Evolutionary conservation across 2,888 invertebrate species (phyloP).

Genomic region (Coronaproctus castanopsis): DNA sequence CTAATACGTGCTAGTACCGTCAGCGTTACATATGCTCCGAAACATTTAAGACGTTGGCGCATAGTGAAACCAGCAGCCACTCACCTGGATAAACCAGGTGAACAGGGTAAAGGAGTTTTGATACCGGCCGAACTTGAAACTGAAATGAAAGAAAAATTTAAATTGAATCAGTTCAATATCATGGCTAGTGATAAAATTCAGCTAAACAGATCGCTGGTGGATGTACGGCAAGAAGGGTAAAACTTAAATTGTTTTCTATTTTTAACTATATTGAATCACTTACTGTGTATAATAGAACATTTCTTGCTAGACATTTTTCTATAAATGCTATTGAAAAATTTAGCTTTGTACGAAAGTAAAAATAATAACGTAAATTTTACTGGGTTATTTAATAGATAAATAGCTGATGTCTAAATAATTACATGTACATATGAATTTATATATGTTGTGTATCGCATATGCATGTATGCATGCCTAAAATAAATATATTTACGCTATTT

Average conservation of each 20-base stretch:
- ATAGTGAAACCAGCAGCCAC: constrained; percentile 48
- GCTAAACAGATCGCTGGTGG: constrained; percentile 79
- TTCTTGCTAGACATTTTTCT: too few relatives aligned
- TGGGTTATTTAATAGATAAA: too few relatives aligned
- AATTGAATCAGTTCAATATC: constrained; percentile 95
- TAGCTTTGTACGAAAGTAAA: too few relatives aligned
- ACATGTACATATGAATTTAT: too few relatives aligned
- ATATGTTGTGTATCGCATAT: too few relatives aligned
- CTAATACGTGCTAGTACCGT: constrained; percentile 13
- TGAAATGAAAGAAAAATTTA: constrained; percentile 83
- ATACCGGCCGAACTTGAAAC: constrained; percentile 70
- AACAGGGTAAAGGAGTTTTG: constrained; percentile 76
- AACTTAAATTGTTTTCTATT: constrained; percentile 23
- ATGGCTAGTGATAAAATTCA: constrained; percentile 95
- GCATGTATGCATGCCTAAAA: too few relatives aligned
- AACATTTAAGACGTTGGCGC: constrained; percentile 46
- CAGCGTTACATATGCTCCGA: constrained; percentile 7
- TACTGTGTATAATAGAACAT: too few relatives aligned
- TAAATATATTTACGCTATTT: too few relatives aligned
- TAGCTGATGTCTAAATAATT: too few relatives aligned
- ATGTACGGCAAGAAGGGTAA: constrained; percentile 81
- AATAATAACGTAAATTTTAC: too few relatives aligned
- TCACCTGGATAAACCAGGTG: constrained; percentile 56
- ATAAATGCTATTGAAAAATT: too few relatives aligned
- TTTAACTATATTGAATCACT: too few relatives aligned